Conservation (phyloP, 2,113 vertebrate species). For the Nanger granti region DNA sequence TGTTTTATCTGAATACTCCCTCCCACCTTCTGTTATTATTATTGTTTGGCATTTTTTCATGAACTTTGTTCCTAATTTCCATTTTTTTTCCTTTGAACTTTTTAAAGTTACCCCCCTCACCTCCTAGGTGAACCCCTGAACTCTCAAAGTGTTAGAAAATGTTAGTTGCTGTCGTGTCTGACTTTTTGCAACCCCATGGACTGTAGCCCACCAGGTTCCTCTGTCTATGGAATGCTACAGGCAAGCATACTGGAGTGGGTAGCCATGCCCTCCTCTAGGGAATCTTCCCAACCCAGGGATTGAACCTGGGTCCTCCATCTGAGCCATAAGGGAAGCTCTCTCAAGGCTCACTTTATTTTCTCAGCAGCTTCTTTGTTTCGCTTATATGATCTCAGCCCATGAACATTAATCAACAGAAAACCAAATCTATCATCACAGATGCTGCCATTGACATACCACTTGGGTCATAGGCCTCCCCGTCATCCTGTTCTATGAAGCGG, state of each 20-base stretch:
- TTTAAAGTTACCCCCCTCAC: neutral
- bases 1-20: neutral
- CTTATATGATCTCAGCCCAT: conserved; percentile 24
- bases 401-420: conserved; percentile 47
- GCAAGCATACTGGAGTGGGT: neutral
- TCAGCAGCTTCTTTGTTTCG: conserved; percentile 14
- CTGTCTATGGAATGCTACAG: neutral
- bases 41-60: neutral
- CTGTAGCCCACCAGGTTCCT: neutral
- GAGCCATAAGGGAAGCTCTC: neutral
- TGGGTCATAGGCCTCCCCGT: neutral
- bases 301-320: neutral
- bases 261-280: neutral
- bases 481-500: conserved; percentile 30
- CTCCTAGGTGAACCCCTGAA: conserved; percentile 12
- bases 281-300: neutral
- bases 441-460: neutral
- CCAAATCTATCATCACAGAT: neutral
- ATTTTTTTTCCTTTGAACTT: neutral
- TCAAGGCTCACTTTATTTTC: conserved; percentile 35
- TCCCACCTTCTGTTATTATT: neutral
- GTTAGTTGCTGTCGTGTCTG: neutral
- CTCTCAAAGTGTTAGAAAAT: neutral
- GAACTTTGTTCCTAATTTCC: conserved; percentile 10
- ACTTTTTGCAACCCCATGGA: neutral